phyloP scores from a whole-genome alignment of 2,113 vertebrate species.

The Catharus bicknelli region DNA sequence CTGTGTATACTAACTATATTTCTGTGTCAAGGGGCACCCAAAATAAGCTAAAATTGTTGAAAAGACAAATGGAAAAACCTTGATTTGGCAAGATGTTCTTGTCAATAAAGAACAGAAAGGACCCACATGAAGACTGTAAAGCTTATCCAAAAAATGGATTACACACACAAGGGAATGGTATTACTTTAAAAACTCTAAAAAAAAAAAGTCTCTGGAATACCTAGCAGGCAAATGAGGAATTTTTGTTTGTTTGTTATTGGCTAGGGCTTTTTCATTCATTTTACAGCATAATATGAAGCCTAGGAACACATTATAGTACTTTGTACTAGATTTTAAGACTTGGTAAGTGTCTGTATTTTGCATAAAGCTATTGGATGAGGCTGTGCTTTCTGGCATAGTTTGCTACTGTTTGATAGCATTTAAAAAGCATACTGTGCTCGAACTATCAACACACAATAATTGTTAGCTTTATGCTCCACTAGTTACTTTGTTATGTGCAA shows the following conservation, averaged over 20 bases:
- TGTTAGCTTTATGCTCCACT: conserved; percentile 33
- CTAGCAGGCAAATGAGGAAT: background rate
- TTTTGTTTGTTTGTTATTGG: background rate
- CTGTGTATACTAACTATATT: background rate
- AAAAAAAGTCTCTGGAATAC: background rate
- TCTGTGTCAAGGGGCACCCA: background rate
- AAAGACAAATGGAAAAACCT: background rate
- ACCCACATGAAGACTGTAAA: background rate
- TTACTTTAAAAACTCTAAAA: background rate
- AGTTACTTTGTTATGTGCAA: background rate
- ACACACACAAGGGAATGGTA: background rate
- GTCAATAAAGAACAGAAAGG: background rate
- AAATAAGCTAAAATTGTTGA: background rate
- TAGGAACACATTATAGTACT: background rate
- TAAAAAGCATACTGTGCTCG: conserved; percentile 37
- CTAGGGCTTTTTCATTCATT: background rate
- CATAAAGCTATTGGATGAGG: conserved; percentile 14
- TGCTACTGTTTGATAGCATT: conserved; percentile 15
- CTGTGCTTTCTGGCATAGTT: conserved; percentile 16
- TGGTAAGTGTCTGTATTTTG: conserved; percentile 1
- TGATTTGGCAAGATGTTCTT: background rate
- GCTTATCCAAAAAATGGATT: background rate
- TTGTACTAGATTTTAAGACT: conserved; percentile 8
- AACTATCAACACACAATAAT: conserved; percentile 27
- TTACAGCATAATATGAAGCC: background rate